Evolutionary conservation across 2,888 invertebrate species (phyloP).

Genomic region (Metallyticus violacea): DNA sequence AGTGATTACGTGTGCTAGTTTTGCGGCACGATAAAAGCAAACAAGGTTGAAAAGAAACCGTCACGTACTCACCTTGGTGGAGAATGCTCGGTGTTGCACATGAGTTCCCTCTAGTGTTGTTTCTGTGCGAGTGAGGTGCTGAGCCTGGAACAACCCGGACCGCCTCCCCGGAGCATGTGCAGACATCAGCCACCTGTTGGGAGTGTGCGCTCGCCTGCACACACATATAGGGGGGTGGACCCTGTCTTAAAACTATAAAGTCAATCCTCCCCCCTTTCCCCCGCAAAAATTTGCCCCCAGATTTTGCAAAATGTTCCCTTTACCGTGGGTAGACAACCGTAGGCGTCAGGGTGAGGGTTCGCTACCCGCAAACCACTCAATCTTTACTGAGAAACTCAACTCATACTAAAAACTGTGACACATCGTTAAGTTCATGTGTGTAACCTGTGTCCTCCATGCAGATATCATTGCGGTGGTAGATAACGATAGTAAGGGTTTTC

Average conservation of each 20-base stretch:
- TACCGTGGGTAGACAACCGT: not conserved
- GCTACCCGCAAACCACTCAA: too few relatives aligned
- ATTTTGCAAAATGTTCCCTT: not conserved
- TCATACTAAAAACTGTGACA: too few relatives aligned
- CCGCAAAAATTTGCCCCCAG: not conserved
- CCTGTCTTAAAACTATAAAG: not conserved
- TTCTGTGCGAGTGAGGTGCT: not conserved
- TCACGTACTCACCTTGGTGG: not conserved
- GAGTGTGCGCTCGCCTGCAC: not conserved
- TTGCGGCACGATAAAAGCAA: too few relatives aligned
- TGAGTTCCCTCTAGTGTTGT: not conserved
- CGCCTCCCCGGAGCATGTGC: not conserved
- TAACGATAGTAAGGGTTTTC: too few relatives aligned
- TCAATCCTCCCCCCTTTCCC: not conserved
- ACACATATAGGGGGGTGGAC: too few relatives aligned
- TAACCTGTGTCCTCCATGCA: too few relatives aligned
- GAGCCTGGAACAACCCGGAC: not conserved
- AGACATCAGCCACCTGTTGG: not conserved
- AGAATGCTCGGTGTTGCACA: not conserved
- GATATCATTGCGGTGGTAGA: too few relatives aligned
- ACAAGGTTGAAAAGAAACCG: too few relatives aligned
- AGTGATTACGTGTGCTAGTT: too few relatives aligned
- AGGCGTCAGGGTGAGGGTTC: not conserved
- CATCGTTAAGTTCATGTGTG: too few relatives aligned
- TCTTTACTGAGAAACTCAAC: too few relatives aligned